Evolutionary conservation across 37 sponge, comb jelly and placozoan species (phyloP).

Genomic region (Beroe forskalii): DNA sequence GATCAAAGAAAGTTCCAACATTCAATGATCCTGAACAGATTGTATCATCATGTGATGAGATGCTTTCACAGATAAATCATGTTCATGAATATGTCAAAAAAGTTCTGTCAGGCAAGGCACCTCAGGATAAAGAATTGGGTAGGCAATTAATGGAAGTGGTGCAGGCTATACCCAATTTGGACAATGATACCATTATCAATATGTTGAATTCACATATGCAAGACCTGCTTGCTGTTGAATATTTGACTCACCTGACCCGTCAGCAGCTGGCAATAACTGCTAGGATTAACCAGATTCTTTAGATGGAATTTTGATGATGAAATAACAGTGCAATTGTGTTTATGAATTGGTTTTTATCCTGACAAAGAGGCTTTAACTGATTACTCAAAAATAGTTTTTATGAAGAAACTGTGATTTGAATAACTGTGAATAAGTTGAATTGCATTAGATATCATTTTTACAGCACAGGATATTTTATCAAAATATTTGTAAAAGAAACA

Average conservation of each 20-base stretch:
- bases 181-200: conserved; percentile 41
- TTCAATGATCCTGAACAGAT: conserved; percentile 60
- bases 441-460: too few species aligned
- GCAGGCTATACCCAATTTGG: conserved; percentile 44
- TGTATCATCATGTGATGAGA: not conserved
- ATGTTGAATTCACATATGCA: conserved; percentile 63
- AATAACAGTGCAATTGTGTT: not conserved
- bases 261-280: conserved; percentile 54
- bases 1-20: conserved; percentile 19
- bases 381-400: too few species aligned
- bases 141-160: conserved; percentile 61
- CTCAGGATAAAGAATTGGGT: conserved; percentile 42
- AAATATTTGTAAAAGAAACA: too few species aligned
- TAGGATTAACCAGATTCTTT: conserved; percentile 55
- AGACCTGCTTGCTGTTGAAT: conserved; percentile 42
- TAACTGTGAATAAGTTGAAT: too few species aligned
- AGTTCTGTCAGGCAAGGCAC: not conserved
- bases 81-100: conserved; percentile 30
- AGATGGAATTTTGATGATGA: not conserved
- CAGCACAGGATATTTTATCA: too few species aligned
- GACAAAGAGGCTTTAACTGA: not conserved
- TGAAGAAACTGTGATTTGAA: too few species aligned
- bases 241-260: conserved; percentile 28
- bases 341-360: not conserved
- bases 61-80: conserved; percentile 31